Conservation (phyloP, 2,113 vertebrate genomes). For the Zosterops pallidus region DNA sequence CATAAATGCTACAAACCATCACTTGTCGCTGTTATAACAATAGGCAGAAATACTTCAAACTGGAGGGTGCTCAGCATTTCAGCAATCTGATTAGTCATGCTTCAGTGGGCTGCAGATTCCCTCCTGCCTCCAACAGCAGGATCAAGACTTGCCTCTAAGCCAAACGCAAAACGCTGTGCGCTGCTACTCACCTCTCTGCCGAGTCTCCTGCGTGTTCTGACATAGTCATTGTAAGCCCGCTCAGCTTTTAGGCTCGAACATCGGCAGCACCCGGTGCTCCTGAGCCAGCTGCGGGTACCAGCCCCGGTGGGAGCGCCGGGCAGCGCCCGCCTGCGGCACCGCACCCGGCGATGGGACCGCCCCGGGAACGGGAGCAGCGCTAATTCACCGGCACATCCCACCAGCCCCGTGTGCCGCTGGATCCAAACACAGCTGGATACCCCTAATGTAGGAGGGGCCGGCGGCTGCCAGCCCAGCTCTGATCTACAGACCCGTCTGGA, state of each 20-base stretch:
- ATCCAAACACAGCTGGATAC: not conserved
- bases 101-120: conserved; percentile 4
- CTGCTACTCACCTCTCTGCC: not conserved
- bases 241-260: not conserved
- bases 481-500: not conserved
- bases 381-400: not conserved
- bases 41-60: not conserved
- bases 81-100: conserved; percentile 66
- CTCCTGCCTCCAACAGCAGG: not conserved
- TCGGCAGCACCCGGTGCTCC: not conserved
- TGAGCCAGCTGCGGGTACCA: not conserved
- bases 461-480: not conserved
- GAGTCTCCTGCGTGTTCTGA: not conserved
- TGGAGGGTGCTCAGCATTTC: not conserved
- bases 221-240: not conserved
- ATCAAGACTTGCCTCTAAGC: not conserved
- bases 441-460: not conserved
- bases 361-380: not conserved
- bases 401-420: rapidly evolving
- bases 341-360: not conserved
- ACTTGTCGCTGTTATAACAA: not conserved
- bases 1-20: not conserved
- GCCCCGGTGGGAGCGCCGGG: not conserved
- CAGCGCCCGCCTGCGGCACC: not conserved
- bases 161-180: rapidly evolving